Evolutionary conservation across 2,797 vertebrate genomes (phyloP).

Genomic region (Enteromius afrohamiltoni): DNA sequence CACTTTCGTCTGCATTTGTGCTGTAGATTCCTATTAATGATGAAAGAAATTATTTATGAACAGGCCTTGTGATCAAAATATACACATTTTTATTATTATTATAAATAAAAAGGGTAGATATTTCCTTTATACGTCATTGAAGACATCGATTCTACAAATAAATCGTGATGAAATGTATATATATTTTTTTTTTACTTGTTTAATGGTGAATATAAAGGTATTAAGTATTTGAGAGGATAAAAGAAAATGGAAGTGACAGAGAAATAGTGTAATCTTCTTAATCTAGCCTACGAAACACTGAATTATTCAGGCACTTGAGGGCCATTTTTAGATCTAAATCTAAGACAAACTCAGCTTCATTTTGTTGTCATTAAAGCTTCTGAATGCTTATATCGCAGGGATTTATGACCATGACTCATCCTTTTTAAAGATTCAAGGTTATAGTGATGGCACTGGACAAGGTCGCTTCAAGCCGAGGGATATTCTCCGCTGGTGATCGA

Average conservation of each 20-base stretch:
- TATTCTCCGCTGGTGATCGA: background rate
- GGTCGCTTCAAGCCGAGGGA: constrained; percentile 36
- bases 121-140: background rate
- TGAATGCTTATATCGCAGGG: constrained; percentile 34
- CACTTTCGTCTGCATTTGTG: background rate
- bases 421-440: constrained; percentile 67
- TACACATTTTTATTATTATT: too few relatives aligned
- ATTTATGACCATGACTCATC: constrained; percentile 63
- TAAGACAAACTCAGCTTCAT: constrained; percentile 8
- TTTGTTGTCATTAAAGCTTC: constrained; percentile 19
- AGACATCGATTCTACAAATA: background rate
- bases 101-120: background rate
- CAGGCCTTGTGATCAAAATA: background rate
- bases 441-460: constrained; percentile 57
- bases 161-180: background rate
- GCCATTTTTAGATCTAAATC: background rate
- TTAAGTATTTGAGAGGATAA: background rate
- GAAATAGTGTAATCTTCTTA: background rate
- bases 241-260: background rate
- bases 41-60: background rate
- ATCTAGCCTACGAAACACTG: background rate
- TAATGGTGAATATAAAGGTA: background rate
- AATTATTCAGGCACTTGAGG: constrained; percentile 14
- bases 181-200: background rate
- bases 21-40: background rate